Base-by-base conservation (phyloP, 2,797 vertebrate species). In the Esox lucius region DNA sequence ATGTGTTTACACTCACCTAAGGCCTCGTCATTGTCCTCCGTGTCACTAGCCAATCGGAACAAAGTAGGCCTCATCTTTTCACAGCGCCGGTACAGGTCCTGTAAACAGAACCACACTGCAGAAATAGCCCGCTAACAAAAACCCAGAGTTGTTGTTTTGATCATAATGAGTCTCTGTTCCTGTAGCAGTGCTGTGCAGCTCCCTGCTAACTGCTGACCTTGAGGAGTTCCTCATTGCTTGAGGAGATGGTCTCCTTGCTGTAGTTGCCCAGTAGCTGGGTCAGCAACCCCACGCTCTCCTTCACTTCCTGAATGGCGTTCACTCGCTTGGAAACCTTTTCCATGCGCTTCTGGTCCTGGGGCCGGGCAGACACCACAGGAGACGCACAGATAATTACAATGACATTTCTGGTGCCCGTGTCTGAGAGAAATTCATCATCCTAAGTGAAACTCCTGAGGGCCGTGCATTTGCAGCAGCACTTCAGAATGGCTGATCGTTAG, bases 21-120 rank as follows among this genome's bases (percentile, higher is more conserved):
- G 49, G 97, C 97, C 86, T 99, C 98, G 16, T 99, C 98, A 0
- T 94, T 98, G 84, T 99, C 98, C 85, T 99, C 98, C 0, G 98
- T 99, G 85, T 99, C 97, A 35, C 97, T 99, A 64, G 98, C 98
- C n/a, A 99, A 90, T 42, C 97, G 91, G 88, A 99, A 99, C 0
- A 99, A 91, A 0, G 97, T 99, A 2, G 97, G 98, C 80, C 98
- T 95, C 98, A 99, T 97, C 82, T 97, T 97, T 86, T 99, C 98
- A 65, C 98, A 99, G 81, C 97, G 96, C 89, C 97, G 96, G 86
- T 97, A 99, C 75, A 99, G 89, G 85, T 99, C 97, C 98, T 99
- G 87, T 26, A 81, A 80, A 78, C 0, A 76, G 26, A 87, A 72
- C 76, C 62, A 62, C 59, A 51, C 26, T 24, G 12, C 24, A 13